Evolutionary conservation across 2,797 vertebrate species (phyloP).

Genomic region (Chaetodon trifasciatus): DNA sequence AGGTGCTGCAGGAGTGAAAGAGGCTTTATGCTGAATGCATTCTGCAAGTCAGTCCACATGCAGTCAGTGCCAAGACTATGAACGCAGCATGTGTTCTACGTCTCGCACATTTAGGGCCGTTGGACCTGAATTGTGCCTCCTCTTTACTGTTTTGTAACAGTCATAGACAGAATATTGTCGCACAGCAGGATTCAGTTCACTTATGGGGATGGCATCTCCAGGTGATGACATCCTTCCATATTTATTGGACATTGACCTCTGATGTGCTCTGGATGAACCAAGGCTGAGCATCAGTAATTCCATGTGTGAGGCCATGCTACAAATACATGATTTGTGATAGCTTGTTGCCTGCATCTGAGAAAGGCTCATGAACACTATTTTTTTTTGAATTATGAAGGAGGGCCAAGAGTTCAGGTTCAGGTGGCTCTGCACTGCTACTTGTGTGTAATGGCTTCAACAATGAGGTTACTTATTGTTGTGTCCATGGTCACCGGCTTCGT

Average conservation of each 20-base stretch:
- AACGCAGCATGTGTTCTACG: not conserved
- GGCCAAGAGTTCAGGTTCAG: not conserved
- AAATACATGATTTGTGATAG: not conserved
- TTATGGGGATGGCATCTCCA: not conserved
- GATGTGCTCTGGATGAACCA: not conserved
- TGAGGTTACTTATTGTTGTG: not conserved
- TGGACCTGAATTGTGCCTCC: not conserved
- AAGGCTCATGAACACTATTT: not conserved
- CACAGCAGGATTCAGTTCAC: not conserved
- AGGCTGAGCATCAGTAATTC: not conserved
- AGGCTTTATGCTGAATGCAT: not conserved
- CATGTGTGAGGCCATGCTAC: not conserved
- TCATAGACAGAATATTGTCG: not conserved
- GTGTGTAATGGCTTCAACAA: not conserved
- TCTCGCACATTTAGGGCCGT: not conserved
- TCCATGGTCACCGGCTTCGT: slow-evolving; percentile 2
- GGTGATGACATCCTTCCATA: not conserved
- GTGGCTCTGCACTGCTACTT: not conserved
- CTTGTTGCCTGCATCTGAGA: not conserved
- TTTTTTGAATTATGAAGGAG: not conserved
- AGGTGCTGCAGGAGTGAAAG: not conserved
- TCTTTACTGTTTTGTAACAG: not conserved
- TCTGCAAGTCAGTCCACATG: not conserved
- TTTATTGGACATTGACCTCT: slow-evolving; percentile 3
- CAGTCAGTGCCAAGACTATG: slow-evolving; percentile 1